phyloP scores from a whole-genome alignment of 2,797 vertebrate genomes.

The Cynopterus sphinx region DNA sequence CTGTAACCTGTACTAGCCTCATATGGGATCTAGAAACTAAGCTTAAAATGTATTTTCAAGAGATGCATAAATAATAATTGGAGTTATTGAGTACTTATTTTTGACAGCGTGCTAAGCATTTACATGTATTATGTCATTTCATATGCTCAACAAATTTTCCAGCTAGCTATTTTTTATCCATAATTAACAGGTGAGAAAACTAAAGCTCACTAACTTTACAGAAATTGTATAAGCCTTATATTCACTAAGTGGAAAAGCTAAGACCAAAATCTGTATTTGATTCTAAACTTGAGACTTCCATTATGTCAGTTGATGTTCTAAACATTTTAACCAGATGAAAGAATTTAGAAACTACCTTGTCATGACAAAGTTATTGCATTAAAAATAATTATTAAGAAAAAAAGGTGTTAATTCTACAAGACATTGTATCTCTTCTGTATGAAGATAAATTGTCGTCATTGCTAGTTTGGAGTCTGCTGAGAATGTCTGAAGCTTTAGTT shows the following conservation, averaged over 20 bases:
- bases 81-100: not conserved
- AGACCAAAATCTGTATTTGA: not conserved
- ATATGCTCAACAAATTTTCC: not conserved
- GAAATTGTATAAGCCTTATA: not conserved
- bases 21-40: not conserved
- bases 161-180: not conserved
- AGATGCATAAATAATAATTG: not conserved
- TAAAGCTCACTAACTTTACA: not conserved
- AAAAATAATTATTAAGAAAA: not conserved
- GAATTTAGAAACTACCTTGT: not conserved
- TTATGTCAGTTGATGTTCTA: not conserved
- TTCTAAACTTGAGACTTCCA: not conserved
- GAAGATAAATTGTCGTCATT: not conserved
- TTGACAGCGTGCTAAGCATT: not conserved
- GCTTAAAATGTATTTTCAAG: not conserved
- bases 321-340: slow-evolving; percentile 14
- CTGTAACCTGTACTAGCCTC: not conserved
- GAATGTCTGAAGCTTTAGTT: not conserved
- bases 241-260: not conserved
- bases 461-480: not conserved
- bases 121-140: not conserved
- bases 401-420: not conserved
- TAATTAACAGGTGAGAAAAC: not conserved
- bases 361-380: not conserved
- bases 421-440: not conserved